These are phyloP conservation scores for Aplochiton taeniatus DNA, from an alignment of 2,797 vertebrate genomes.

Conservation along the genomic window DNA sequence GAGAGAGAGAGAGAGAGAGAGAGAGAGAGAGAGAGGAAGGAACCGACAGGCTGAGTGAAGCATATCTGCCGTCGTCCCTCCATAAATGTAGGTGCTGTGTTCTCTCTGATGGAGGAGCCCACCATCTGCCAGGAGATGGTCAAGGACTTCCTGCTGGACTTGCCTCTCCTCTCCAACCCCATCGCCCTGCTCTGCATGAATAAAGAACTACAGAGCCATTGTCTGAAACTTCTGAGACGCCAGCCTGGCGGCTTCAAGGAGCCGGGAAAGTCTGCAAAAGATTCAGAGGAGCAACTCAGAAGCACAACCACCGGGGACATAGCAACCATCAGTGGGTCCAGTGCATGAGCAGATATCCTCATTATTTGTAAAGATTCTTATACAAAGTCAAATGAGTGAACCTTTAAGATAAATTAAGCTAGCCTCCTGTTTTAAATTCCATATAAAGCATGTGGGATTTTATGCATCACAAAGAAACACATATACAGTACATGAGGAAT, in stretches of 20 bases:
- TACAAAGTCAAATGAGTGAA: too few relatives aligned
- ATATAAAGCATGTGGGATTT: too few relatives aligned
- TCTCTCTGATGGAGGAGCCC: constrained; percentile 56
- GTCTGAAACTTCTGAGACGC: constrained; percentile 47
- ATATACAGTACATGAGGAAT: neutral
- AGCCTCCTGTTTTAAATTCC: neutral
- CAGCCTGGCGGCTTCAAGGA: neutral
- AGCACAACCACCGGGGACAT: constrained; percentile 9
- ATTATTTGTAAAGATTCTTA: too few relatives aligned
- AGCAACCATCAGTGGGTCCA: constrained; percentile 5
- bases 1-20: too few relatives aligned
- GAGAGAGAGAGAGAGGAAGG: too few relatives aligned
- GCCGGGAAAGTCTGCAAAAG: neutral
- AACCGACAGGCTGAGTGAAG: too few relatives aligned
- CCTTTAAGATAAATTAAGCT: too few relatives aligned
- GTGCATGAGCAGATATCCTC: neutral
- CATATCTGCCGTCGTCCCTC: too few relatives aligned
- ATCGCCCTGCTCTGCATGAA: constrained; percentile 72
- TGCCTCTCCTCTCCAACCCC: constrained; percentile 65
- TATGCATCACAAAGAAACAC: neutral
- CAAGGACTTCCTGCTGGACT: constrained; percentile 65
- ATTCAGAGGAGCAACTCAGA: constrained; percentile 21
- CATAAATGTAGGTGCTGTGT: constrained; percentile 54
- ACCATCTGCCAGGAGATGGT: constrained; percentile 67
- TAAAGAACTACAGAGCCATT: constrained; percentile 65